Conservation (phyloP, 2,888 invertebrate species). For the Eretmocerus hayati region DNA sequence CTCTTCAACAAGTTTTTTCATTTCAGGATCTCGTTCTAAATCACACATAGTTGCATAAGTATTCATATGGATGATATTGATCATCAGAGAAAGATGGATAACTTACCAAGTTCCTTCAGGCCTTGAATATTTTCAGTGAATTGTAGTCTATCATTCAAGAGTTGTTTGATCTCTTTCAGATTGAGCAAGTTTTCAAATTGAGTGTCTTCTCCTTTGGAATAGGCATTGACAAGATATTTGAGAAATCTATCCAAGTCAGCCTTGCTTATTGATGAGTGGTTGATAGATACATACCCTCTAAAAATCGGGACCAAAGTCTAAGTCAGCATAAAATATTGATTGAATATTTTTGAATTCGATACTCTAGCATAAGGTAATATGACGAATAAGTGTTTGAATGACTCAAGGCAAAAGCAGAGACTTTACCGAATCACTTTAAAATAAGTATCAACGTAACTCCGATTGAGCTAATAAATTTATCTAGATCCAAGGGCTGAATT, state of each 20-base stretch:
- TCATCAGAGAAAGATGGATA: background rate
- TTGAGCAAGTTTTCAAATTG: slow-evolving; percentile 21
- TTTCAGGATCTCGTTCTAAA: slow-evolving; percentile 55
- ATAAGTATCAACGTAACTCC: no score
- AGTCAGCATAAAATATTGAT: no score
- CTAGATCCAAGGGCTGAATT: no score
- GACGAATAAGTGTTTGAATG: no score
- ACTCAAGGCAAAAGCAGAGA: no score
- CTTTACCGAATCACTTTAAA: no score
- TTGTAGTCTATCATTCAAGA: slow-evolving; percentile 54
- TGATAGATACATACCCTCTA: no score
- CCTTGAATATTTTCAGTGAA: slow-evolving; percentile 57
- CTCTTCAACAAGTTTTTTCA: slow-evolving; percentile 61
- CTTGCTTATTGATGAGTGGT: no score
- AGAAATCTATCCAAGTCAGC: slow-evolving; percentile 28
- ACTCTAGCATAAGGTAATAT: no score
- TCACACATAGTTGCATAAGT: background rate
- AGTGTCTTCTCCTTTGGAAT: slow-evolving; percentile 12
- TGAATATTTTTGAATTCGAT: no score
- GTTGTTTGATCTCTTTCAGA: slow-evolving; percentile 21
- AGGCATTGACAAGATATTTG: slow-evolving; percentile 24
- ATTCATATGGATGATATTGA: background rate
- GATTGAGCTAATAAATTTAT: no score
- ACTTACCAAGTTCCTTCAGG: slow-evolving; percentile 57
- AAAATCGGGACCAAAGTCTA: no score